A percentile compares a stretch with the other conserved stretches of the same genome.
These are phyloP conservation scores for Vimba vimba DNA, from an alignment of 2,113 vertebrate genomes.

Conservation along the genomic window DNA sequence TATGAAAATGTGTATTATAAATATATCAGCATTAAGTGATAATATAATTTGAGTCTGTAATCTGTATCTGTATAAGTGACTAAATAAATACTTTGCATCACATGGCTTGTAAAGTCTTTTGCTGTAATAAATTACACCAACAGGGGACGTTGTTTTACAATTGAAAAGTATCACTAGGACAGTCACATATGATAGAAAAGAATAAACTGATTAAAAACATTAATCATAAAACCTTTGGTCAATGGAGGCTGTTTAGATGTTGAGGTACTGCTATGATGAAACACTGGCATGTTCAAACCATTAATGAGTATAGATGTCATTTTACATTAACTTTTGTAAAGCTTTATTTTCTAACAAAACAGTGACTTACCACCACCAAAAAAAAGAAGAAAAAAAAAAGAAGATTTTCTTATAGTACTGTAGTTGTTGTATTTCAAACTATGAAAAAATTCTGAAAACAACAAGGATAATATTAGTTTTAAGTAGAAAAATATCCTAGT, in stretches of 20 bases:
- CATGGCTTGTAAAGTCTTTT: background rate
- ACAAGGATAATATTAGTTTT: background rate
- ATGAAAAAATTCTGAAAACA: background rate
- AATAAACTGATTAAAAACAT: background rate
- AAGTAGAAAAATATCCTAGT: background rate
- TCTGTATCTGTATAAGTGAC: background rate
- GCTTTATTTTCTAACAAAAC: background rate
- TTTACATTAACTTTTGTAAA: background rate
- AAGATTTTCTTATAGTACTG: too few species aligned
- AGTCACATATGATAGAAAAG: background rate
- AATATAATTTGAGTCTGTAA: background rate
- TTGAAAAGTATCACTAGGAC: background rate
- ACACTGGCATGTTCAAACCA: background rate
- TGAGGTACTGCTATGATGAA: background rate
- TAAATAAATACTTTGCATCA: background rate
- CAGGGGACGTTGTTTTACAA: background rate
- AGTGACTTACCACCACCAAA: background rate
- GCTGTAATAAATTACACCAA: slow-evolving; percentile 3
- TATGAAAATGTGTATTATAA: background rate
- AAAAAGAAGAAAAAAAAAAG: too few species aligned
- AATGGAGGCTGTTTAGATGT: background rate
- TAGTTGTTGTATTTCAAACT: background rate
- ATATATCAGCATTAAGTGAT: background rate
- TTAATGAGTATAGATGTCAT: background rate
- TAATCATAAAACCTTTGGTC: background rate